Percentiles rank a stretch among this genome's conserved stretches.
Evolutionary conservation across 2,797 vertebrate genomes (phyloP).

Genomic region (Strix occidentalis): DNA sequence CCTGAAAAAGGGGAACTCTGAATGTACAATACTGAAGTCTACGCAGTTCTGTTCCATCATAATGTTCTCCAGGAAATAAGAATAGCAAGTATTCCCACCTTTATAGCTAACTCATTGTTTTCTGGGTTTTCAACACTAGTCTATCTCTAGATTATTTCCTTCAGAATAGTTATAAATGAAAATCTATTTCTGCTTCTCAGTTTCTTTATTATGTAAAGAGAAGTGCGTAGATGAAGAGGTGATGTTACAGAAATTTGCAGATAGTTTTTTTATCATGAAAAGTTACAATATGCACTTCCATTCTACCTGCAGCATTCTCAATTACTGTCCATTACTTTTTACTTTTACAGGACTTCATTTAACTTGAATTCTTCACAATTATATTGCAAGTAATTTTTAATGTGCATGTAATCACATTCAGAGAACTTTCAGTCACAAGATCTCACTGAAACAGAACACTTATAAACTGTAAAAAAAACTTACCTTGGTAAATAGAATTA

Average conservation of each 20-base stretch:
- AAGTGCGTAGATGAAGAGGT: neutral
- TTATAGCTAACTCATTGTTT: neutral
- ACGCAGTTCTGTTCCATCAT: accelerated
- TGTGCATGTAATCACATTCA: neutral
- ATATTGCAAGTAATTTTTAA: neutral
- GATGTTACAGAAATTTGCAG: neutral
- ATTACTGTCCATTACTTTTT: neutral
- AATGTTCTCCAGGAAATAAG: neutral
- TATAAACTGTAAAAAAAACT: neutral
- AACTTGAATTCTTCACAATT: neutral
- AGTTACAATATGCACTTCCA: neutral
- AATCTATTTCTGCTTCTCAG: neutral
- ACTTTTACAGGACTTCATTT: neutral
- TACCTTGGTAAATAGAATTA: neutral
- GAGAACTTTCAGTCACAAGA: neutral
- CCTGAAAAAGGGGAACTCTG: neutral
- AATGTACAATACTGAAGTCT: neutral
- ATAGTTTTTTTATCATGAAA: neutral
- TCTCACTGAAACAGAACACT: neutral
- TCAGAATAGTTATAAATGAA: neutral
- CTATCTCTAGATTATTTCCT: neutral
- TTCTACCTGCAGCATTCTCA: neutral
- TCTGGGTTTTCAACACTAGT: neutral
- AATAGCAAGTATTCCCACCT: neutral
- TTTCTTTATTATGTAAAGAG: neutral